Conservation (phyloP, 2,797 vertebrate genomes). For the Syngnathus acus region DNA sequence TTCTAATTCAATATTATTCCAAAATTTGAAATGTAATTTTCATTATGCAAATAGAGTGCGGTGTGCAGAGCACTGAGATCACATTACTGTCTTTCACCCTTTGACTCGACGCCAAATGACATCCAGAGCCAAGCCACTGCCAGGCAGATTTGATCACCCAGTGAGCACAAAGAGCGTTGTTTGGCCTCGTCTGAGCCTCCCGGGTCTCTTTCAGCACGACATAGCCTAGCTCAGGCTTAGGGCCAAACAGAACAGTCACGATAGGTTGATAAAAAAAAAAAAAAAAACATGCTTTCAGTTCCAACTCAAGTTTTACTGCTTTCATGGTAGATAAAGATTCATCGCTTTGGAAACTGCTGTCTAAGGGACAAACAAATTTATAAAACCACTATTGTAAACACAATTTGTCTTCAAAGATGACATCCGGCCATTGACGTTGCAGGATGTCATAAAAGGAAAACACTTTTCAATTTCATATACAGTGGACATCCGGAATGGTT, state of each 20-base stretch:
- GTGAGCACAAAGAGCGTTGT: conserved; percentile 21
- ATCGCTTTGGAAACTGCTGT: not conserved
- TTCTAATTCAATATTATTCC: not conserved
- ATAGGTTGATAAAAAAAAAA: conserved; percentile 12
- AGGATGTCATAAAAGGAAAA: not conserved
- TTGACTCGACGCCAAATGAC: conserved; percentile 9
- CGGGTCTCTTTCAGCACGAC: conserved; percentile 18
- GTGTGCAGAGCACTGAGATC: not conserved
- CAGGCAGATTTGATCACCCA: conserved; percentile 25
- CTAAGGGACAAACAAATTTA: not conserved
- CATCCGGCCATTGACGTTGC: not conserved
- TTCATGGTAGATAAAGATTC: conserved; percentile 5
- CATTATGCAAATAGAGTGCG: not conserved
- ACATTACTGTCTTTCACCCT: conserved; percentile 5
- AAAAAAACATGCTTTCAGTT: conserved; percentile 1
- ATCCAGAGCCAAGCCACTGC: conserved; percentile 19
- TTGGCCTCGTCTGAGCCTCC: conserved; percentile 13
- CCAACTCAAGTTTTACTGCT: conserved; percentile 9
- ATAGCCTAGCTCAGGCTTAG: conserved; percentile 10
- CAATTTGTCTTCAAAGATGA: not conserved
- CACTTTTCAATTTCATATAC: not conserved
- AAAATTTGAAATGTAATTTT: not conserved
- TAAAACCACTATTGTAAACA: not conserved
- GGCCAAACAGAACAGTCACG: not conserved
- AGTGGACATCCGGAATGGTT: too few species aligned